Evolutionary conservation across 2,797 vertebrate species (phyloP).

Genomic region (Microctenopoma lineatum): DNA sequence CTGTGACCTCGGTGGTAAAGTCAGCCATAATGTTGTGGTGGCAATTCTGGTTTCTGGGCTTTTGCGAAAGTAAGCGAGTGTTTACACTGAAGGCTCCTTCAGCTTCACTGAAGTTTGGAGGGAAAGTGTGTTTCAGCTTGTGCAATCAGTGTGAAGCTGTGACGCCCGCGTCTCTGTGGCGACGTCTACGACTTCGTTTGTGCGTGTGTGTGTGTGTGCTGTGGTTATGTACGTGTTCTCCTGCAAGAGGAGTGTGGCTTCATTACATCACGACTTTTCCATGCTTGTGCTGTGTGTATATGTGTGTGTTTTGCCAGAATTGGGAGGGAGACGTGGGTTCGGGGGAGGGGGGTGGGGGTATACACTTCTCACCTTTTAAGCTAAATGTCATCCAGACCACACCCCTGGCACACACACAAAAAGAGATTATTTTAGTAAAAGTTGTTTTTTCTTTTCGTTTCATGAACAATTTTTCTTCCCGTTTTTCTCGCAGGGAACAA

Average conservation of each 20-base stretch:
- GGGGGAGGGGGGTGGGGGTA: slow-evolving; percentile 27
- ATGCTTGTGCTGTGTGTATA: slow-evolving; percentile 65
- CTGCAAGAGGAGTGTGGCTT: slow-evolving; percentile 62
- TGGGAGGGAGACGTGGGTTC: slow-evolving; percentile 17
- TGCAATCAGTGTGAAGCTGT: slow-evolving; percentile 51
- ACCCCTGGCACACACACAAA: slow-evolving; percentile 55
- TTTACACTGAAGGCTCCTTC: slow-evolving; percentile 41
- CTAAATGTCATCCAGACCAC: slow-evolving; percentile 82
- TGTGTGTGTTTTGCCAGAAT: slow-evolving; percentile 59
- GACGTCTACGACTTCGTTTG: slow-evolving; percentile 15
- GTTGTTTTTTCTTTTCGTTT: slow-evolving; percentile 24
- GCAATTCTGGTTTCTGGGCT: slow-evolving; percentile 66
- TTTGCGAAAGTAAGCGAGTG: slow-evolving; percentile 22
- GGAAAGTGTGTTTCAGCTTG: slow-evolving; percentile 40
- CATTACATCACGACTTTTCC: slow-evolving; percentile 82
- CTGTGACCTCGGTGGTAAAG: slow-evolving; percentile 59
- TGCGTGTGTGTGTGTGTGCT: slow-evolving; percentile 17
- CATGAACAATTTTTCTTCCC: not conserved
- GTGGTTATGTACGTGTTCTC: slow-evolving; percentile 53
- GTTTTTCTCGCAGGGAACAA: slow-evolving; percentile 31
- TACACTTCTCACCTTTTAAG: slow-evolving; percentile 82
- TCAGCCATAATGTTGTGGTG: slow-evolving; percentile 61
- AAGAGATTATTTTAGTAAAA: slow-evolving; percentile 25
- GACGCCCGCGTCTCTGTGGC: slow-evolving; percentile 34
- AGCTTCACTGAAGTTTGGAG: slow-evolving; percentile 34